These are phyloP conservation scores for Branchipolynoe longqiensis DNA, from an alignment of 2,888 invertebrate species.

Conservation along the genomic window DNA sequence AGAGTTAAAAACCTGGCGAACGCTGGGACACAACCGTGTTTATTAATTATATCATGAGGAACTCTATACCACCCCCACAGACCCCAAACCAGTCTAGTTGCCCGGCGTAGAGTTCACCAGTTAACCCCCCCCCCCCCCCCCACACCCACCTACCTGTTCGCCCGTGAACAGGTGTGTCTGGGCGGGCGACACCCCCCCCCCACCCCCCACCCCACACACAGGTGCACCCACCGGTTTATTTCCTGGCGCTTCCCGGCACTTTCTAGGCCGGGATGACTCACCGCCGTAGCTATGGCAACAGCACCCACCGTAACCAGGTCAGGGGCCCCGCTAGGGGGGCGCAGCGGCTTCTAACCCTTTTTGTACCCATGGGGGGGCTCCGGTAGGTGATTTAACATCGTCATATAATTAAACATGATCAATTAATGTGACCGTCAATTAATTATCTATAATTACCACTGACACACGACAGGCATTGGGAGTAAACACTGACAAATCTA, in stretches of 20 bases:
- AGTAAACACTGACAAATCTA: too few species aligned
- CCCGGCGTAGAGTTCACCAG: too few species aligned
- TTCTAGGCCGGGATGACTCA: background rate
- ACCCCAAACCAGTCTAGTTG: background rate
- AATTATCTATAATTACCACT: too few species aligned
- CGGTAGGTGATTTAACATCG: background rate
- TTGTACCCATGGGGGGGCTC: background rate
- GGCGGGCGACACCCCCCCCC: background rate
- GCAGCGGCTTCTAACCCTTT: background rate
- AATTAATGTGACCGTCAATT: too few species aligned
- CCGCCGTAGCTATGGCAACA: background rate
- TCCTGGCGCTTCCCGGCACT: constrained; percentile 1
- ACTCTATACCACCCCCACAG: background rate
- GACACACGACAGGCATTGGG: too few species aligned
- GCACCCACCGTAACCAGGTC: background rate
- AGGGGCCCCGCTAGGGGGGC: background rate
- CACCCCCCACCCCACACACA: background rate
- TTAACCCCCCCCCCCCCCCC: constrained; percentile 25
- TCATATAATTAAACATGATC: too few species aligned
- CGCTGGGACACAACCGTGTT: too few species aligned
- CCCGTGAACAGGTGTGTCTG: background rate
- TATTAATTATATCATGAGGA: too few species aligned
- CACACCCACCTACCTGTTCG: constrained; percentile 2
- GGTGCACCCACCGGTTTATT: background rate
- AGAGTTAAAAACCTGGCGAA: too few species aligned